Evolutionary conservation across 2,797 vertebrate species (phyloP), one percentile per base, ranked within the genome.

Genomic region (Pseudochaenichthys georgianus): DNA sequence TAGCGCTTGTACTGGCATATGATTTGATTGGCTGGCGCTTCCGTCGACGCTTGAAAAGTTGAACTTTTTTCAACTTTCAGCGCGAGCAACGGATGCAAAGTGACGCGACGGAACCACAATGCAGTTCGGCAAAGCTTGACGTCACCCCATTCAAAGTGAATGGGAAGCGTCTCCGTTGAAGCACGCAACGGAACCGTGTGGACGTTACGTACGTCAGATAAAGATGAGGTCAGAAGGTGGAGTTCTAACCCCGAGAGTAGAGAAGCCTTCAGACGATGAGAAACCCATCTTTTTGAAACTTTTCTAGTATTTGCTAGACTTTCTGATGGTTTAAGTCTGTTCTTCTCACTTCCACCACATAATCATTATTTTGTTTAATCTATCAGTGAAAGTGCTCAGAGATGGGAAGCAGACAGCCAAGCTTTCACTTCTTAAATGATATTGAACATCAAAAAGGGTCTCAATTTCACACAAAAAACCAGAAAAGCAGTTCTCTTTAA

Each of bases 381-480:
- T 47, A 31, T 71, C 42, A 9, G 48, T 70, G 47, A 77, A 78
- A 78, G 71, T 70, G 41, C 67, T 78, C 60, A 68, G 55, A 70
- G 48, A 63, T 63, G 13, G 70, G 63, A 74, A 70, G 72, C 7
- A 61, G 71, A 78, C 77, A 61, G 67, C 58, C 47, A 28, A 58
- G 66, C 70, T 76, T 78, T 84, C 54, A 59, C 69, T 73, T 51
- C 63, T 47, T 66, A 71, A 82, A 79, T 64, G 63, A 61, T 86
- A 82, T 64, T 66, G 54, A 88, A 77, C 9, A 0, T 65, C 9
- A 69, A 52, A 78, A 79, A 58, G 3, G 28, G 19, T 77, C 41
- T 70, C 23, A 42, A n/a, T 75, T 89, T 72, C 73, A 66, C 69
- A 31, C n/a, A 65, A 58, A 70, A 67, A 63, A 12, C 0, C 8